A percentile compares a stretch with the other conserved stretches of the same genome.
Conservation (phyloP, 2,888 invertebrate genomes). For the Rhopalosiphum nymphaeae region DNA sequence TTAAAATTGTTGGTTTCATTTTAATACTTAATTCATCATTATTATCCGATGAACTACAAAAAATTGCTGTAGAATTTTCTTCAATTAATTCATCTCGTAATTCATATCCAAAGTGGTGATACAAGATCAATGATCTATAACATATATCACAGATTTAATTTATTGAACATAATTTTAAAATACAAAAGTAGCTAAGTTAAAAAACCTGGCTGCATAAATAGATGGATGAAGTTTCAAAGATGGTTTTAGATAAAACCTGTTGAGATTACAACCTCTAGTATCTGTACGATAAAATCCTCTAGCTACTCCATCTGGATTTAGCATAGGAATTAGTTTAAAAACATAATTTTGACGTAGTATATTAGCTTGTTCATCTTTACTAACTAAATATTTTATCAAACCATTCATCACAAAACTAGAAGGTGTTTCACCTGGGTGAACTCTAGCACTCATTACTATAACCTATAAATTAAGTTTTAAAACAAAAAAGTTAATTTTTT, state of each 20-base stretch:
- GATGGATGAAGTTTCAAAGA: constrained; percentile 82
- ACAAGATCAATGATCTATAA: constrained; percentile 72
- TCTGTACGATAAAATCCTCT: constrained; percentile 89
- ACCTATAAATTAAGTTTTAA: constrained; percentile 73
- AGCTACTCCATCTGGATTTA: constrained; percentile 92
- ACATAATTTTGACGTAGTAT: constrained; percentile 82
- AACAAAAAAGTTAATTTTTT: constrained; percentile 14
- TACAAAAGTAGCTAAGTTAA: constrained; percentile 59
- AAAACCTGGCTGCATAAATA: constrained; percentile 83
- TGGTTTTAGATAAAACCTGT: constrained; percentile 87
- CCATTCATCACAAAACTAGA: constrained; percentile 93
- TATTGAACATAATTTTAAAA: not conserved
- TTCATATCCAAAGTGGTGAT: constrained; percentile 79
- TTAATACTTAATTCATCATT: constrained; percentile 60
- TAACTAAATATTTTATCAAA: constrained; percentile 83
- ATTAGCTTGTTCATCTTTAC: constrained; percentile 81
- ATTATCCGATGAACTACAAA: constrained; percentile 46
- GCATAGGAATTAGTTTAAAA: constrained; percentile 90
- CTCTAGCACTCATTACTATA: constrained; percentile 87
- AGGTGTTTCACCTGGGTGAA: constrained; percentile 94
- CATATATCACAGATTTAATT: constrained; percentile 45
- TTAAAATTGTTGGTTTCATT: constrained; percentile 9
- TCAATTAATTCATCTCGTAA: constrained; percentile 72
- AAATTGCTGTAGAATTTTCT: constrained; percentile 40
- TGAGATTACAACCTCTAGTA: constrained; percentile 88